phyloP scores from a whole-genome alignment of 2,113 vertebrate genomes.

The Chrysochloris asiatica region DNA sequence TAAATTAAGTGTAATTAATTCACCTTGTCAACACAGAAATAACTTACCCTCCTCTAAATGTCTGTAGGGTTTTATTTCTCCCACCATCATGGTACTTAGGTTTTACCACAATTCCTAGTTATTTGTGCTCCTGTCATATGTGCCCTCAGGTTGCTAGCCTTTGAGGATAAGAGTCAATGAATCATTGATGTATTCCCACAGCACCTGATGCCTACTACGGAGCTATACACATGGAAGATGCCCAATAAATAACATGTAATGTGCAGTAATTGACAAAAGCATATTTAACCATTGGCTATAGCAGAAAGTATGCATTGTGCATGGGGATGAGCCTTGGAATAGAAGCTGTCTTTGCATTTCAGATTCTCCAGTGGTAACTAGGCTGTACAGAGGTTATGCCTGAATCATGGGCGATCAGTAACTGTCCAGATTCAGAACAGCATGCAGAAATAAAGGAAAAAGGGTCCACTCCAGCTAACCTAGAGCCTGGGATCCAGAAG shows the following conservation, averaged over 20 bases:
- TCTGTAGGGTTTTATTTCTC: constrained; percentile 62
- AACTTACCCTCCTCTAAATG: constrained; percentile 59
- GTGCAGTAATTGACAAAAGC: neutral
- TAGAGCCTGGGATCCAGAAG: neutral
- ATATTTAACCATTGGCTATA: neutral
- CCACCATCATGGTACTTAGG: neutral
- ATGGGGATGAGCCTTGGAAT: neutral
- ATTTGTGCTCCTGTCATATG: constrained; percentile 55
- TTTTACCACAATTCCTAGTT: constrained; percentile 52
- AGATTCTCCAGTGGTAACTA: neutral
- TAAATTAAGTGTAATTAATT: constrained; percentile 70
- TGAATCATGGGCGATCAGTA: neutral
- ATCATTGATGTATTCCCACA: neutral
- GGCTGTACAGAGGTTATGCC: neutral
- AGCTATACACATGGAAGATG: neutral
- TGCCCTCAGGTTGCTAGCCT: constrained; percentile 32
- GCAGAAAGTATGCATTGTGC: neutral
- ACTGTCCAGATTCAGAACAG: neutral
- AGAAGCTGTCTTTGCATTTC: neutral
- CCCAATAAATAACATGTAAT: neutral
- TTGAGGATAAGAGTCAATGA: constrained; percentile 42
- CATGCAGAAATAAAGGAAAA: neutral
- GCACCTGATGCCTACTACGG: neutral
- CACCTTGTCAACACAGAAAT: constrained; percentile 45
- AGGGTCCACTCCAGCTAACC: neutral